Evolutionary conservation across 2,113 vertebrate genomes (phyloP), one percentile per base, ranked within the genome.

Genomic region (Henicopernis longicauda): DNA sequence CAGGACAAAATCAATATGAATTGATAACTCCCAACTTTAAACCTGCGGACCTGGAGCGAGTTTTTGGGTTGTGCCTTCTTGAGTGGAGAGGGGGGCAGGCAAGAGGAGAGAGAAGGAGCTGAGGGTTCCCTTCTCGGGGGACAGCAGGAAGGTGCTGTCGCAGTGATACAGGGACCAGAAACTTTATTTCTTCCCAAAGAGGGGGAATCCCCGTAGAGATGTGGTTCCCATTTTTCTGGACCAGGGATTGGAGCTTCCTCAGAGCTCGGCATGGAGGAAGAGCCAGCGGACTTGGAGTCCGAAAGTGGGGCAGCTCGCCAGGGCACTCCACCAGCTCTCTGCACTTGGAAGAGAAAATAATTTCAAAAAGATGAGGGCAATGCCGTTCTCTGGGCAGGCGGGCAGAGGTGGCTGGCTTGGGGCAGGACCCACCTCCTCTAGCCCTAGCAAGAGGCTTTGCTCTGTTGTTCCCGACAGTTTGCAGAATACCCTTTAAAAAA

Each of bases 1-100:
- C 77, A 70, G 85, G 77, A 44, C 31, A 26, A 73, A 74, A 95
- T 90, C 79, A n/a, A 88, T 78, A 57, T 25, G 86, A 70, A 90
- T 85, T 59, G 89, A 90, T 62, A 87, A 72, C 29, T 55, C 88
- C 90, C 16, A 14, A 45, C 36, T 74, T 47, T 7, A 25, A 58
- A 73, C 29, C 54, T 18, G 6, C 11, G 14, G 50, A 59, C 44
- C 69, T 13, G 65, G n/a, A 65, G 84, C 31, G 27, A 59, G 73
- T 21, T 34, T 27, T 49, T 10, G 65, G 81, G 2, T 73, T 10
- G 34, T 3, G 54, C 23, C 63, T 54, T 22, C 34, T 20, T 3
- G 78, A 66, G 47, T 2, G 38, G 49, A 22, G 44, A 58, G 6
- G 10, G 38, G 44, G 47, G 59, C 17, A 5, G 34, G 8, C 2